Conservation (phyloP, 2,888 invertebrate genomes). For the Tridacna crocea region DNA sequence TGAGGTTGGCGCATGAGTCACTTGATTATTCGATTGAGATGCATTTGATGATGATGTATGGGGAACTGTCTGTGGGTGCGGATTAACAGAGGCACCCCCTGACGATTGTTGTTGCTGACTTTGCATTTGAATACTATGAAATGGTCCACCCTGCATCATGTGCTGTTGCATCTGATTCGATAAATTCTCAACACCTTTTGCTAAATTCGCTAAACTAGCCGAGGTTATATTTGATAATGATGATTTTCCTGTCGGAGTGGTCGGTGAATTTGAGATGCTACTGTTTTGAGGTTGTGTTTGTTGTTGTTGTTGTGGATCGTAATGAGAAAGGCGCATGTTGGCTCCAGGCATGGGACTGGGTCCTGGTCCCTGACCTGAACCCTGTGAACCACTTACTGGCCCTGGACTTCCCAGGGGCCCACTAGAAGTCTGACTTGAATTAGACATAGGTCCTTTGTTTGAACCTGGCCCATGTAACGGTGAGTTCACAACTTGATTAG, state of each 20-base stretch:
- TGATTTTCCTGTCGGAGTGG: slow-evolving; percentile 71
- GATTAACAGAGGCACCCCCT: slow-evolving; percentile 16
- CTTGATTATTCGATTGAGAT: slow-evolving; percentile 49
- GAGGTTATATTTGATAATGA: slow-evolving; percentile 83
- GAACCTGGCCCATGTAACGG: slow-evolving; percentile 76
- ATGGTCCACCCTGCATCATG: slow-evolving; percentile 84
- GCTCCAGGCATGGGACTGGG: slow-evolving; percentile 76
- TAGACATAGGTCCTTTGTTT: slow-evolving; percentile 79
- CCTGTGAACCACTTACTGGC: slow-evolving; percentile 67
- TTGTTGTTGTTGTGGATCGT: slow-evolving; percentile 73
- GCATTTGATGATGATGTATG: slow-evolving; percentile 31
- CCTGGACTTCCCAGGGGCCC: slow-evolving; percentile 73
- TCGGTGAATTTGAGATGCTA: slow-evolving; percentile 69
- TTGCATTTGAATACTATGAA: slow-evolving; percentile 84
- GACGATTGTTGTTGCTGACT: slow-evolving; percentile 71
- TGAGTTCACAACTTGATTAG: slow-evolving; percentile 75
- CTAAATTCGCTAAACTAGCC: slow-evolving; percentile 83
- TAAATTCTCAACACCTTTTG: slow-evolving; percentile 83
- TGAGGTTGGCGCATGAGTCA: slow-evolving; percentile 42
- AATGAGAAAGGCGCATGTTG: slow-evolving; percentile 79
- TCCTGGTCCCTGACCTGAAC: slow-evolving; percentile 75
- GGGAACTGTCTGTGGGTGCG: slow-evolving; percentile 28
- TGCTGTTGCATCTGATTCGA: slow-evolving; percentile 84
- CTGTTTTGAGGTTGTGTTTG: slow-evolving; percentile 64
- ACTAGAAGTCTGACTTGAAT: slow-evolving; percentile 79